phyloP scores from a whole-genome alignment of 64 coral and sea anemone genomes.

The Porites australiensis region DNA sequence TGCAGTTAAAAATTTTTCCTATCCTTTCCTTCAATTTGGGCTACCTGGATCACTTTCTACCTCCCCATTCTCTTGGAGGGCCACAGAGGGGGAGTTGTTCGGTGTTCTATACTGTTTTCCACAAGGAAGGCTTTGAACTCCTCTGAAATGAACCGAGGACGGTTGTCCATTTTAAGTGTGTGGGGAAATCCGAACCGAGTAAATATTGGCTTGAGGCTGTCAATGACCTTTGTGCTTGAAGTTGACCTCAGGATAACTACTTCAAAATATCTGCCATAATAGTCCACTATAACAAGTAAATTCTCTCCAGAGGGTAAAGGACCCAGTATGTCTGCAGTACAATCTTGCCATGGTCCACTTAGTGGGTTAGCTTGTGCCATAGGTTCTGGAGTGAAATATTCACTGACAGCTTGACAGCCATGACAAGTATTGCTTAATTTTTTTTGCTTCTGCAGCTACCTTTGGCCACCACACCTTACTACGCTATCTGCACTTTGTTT shows the following conservation, averaged over 20 bases:
- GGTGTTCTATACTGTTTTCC: neutral
- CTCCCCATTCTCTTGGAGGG: neutral
- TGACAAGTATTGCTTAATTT: neutral
- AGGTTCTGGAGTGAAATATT: neutral
- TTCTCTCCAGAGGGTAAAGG: neutral
- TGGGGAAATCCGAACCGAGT: neutral
- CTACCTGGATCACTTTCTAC: neutral
- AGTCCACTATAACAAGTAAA: neutral
- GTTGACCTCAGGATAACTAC: neutral
- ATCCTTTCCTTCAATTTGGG: neutral
- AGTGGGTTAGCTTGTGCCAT: neutral
- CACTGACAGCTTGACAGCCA: neutral
- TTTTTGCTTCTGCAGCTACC: neutral
- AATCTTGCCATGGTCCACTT: neutral
- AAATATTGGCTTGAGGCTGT: neutral
- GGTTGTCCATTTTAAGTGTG: neutral
- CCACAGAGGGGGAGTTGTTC: neutral
- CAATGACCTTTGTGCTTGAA: neutral
- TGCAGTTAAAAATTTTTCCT: neutral
- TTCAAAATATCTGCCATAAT: slow-evolving; percentile 1
- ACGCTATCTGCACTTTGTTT: neutral
- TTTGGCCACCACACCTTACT: too few relatives aligned
- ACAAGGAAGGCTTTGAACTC: neutral
- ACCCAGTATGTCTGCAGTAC: neutral
- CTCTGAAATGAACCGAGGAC: neutral